Conservation (phyloP, 2,888 invertebrate genomes). For the Selenia dentaria region DNA sequence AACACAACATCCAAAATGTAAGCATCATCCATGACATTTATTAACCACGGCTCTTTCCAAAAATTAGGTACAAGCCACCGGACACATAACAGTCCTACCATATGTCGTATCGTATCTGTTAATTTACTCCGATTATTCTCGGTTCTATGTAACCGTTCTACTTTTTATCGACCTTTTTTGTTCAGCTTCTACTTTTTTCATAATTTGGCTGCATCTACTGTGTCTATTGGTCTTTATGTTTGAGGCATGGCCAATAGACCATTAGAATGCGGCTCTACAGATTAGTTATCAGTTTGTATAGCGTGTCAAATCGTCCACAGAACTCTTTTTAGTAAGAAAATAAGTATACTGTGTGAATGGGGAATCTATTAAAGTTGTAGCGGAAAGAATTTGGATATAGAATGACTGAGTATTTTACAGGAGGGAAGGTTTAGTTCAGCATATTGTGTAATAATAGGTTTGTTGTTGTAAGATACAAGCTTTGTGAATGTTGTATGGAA, state of each 20-base stretch:
- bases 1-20: too few species aligned
- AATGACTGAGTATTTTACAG: constrained; percentile 34
- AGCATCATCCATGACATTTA: background rate
- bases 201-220: constrained; percentile 25
- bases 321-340: constrained; percentile 29
- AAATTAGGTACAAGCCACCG: background rate
- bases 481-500: constrained; percentile 9
- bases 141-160: constrained; percentile 30
- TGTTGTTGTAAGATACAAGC: constrained; percentile 16
- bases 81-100: constrained; percentile 15
- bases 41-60: background rate
- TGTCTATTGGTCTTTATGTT: constrained; percentile 28
- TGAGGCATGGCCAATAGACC: constrained; percentile 31
- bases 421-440: constrained; percentile 28
- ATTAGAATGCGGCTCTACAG: constrained; percentile 8
- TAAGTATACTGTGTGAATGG: constrained; percentile 31
- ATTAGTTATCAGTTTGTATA: constrained; percentile 15
- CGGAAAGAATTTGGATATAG: constrained; percentile 32
- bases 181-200: constrained; percentile 25
- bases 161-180: constrained; percentile 34
- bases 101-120: constrained; percentile 34
- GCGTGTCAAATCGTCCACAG: constrained; percentile 38
- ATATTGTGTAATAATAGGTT: constrained; percentile 30
- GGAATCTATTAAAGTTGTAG: constrained; percentile 36
- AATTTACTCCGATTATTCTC: constrained; percentile 35